phyloP scores from a whole-genome alignment of 2,797 vertebrate species.

The Phoxinus dragarum region DNA sequence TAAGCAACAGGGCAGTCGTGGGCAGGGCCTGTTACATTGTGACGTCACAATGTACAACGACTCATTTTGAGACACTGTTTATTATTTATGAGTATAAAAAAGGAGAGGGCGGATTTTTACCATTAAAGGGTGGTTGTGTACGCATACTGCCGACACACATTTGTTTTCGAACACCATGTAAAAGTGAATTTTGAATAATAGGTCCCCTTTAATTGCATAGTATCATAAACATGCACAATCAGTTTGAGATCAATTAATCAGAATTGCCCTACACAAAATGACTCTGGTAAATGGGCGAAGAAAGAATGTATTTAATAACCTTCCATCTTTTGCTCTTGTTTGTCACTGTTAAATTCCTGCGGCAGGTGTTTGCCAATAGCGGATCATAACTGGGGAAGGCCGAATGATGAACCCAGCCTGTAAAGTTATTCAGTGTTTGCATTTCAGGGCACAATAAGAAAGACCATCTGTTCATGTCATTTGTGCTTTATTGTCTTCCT shows the following conservation, averaged over 20 bases:
- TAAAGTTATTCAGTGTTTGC: conserved; percentile 82
- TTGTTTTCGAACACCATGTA: background rate
- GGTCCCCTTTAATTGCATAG: background rate
- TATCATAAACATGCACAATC: background rate
- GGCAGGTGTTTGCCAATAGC: conserved; percentile 59
- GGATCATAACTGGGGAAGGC: conserved; percentile 51
- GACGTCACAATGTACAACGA: background rate
- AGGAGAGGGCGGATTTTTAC: background rate
- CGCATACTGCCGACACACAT: background rate
- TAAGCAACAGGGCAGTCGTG: background rate
- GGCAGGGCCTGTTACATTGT: background rate
- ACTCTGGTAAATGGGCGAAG: conserved; percentile 44
- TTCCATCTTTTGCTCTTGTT: conserved; percentile 44
- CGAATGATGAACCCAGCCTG: conserved; percentile 70
- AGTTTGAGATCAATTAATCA: conserved; percentile 25
- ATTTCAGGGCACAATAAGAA: conserved; percentile 84
- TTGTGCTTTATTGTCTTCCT: conserved; percentile 79
- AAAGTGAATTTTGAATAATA: background rate
- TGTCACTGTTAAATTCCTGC: conserved; percentile 44
- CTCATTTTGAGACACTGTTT: background rate
- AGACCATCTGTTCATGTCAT: conserved; percentile 83
- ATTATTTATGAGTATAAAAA: background rate
- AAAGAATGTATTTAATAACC: conserved; percentile 60
- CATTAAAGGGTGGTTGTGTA: background rate
- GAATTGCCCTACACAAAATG: conserved; percentile 18